Percentiles rank a stretch among this genome's conserved stretches.
phyloP scores from a whole-genome alignment of 2,113 vertebrate genomes.

The Sterna hirundo region DNA sequence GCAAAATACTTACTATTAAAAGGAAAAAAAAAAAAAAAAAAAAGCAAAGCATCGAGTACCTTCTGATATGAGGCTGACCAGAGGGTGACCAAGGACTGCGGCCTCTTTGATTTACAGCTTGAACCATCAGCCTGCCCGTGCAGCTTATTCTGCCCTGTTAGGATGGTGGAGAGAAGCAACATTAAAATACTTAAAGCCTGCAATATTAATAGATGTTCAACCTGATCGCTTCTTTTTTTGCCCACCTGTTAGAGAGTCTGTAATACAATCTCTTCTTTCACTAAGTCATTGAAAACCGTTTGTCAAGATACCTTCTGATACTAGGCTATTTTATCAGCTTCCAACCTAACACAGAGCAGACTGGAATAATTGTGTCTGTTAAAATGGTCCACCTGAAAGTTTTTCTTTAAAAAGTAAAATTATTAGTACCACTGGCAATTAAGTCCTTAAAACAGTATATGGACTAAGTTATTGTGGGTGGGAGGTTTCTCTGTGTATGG shows the following conservation, averaged over 20 bases:
- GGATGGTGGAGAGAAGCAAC: background rate
- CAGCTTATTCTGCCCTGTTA: constrained; percentile 91
- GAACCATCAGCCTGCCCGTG: constrained; percentile 96
- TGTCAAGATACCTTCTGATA: background rate
- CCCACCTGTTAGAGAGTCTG: background rate
- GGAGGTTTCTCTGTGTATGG: background rate
- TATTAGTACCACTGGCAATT: background rate
- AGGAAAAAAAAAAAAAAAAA: background rate
- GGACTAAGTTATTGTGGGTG: background rate
- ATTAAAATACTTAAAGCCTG: background rate
- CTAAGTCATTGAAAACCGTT: background rate
- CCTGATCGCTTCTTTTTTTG: background rate
- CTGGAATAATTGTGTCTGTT: background rate
- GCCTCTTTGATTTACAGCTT: constrained; percentile 96
- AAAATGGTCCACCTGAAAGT: background rate
- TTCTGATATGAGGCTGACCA: constrained; percentile 86
- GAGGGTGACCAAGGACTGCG: constrained; percentile 88
- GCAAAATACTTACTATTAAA: background rate
- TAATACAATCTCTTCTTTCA: background rate
- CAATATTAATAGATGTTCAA: background rate
- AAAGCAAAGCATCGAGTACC: constrained; percentile 72
- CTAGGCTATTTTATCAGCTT: background rate
- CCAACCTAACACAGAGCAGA: background rate
- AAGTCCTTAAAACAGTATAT: background rate
- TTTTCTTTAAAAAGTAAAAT: background rate